These are phyloP conservation scores for Drosophila lacteicornis DNA, from an alignment of 1,140 invertebrate genomes.

Conservation along the genomic window DNA sequence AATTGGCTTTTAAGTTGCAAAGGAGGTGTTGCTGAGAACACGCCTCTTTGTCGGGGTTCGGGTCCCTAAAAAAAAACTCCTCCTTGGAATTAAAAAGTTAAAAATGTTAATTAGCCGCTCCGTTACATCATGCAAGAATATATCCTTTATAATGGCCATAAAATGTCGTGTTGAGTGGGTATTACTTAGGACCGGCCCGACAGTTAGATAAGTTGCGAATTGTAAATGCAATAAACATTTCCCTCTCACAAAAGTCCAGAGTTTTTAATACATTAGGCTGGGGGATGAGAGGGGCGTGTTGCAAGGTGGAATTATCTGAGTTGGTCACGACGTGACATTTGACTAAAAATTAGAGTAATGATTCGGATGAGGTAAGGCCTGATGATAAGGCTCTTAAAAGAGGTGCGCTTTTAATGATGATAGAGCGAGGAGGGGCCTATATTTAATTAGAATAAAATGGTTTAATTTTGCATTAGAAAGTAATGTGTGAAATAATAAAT, in stretches of 20 bases:
- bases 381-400: background rate
- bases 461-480: background rate
- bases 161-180: slow-evolving; percentile 40
- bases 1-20: slow-evolving; percentile 83
- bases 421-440: background rate
- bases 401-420: slow-evolving; percentile 7
- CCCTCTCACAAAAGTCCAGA: background rate
- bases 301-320: slow-evolving; percentile 18
- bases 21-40: slow-evolving; percentile 53
- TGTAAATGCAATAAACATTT: slow-evolving; percentile 49
- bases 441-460: slow-evolving; percentile 2
- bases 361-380: slow-evolving; percentile 13
- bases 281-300: background rate
- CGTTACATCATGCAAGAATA: slow-evolving; percentile 49
- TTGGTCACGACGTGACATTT: slow-evolving; percentile 40
- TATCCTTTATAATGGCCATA: slow-evolving; percentile 40
- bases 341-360: slow-evolving; percentile 7
- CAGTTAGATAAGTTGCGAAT: slow-evolving; percentile 46
- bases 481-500: background rate
- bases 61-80: slow-evolving; percentile 23
- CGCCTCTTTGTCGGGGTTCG: slow-evolving; percentile 12
- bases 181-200: slow-evolving; percentile 36
- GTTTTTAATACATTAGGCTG: slow-evolving; percentile 48
- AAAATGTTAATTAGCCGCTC: slow-evolving; percentile 56
- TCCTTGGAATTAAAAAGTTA: slow-evolving; percentile 44